These are phyloP conservation scores for Ptilodon capucinus DNA, from an alignment of 2,888 invertebrate genomes.

Conservation along the genomic window DNA sequence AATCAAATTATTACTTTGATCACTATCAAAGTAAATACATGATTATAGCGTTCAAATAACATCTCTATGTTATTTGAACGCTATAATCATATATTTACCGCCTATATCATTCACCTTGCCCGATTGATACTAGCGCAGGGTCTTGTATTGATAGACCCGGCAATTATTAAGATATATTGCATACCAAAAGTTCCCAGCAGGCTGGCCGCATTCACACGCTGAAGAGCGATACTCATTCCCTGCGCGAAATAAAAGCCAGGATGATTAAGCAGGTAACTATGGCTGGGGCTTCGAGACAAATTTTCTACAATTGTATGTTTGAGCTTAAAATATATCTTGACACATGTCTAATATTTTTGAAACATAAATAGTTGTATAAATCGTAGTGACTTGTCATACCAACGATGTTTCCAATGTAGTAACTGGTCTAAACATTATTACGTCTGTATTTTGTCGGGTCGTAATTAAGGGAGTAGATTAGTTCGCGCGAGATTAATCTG, in stretches of 20 bases:
- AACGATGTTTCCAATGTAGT: neutral
- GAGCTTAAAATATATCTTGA: too few relatives aligned
- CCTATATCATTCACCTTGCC: slow-evolving; percentile 19
- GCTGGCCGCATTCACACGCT: too few relatives aligned
- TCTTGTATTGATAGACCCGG: slow-evolving; percentile 6
- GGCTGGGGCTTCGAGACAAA: too few relatives aligned
- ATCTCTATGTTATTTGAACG: slow-evolving; percentile 16
- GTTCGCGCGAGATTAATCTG: slow-evolving; percentile 62
- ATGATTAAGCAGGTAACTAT: too few relatives aligned
- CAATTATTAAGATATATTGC: too few relatives aligned
- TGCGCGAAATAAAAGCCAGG: too few relatives aligned
- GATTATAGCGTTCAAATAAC: slow-evolving; percentile 25
- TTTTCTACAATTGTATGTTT: too few relatives aligned
- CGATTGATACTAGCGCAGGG: slow-evolving; percentile 28
- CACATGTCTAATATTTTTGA: too few relatives aligned
- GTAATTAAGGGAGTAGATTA: slow-evolving; percentile 59
- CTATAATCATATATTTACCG: slow-evolving; percentile 30
- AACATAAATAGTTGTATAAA: too few relatives aligned
- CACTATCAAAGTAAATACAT: slow-evolving; percentile 29
- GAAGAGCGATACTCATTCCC: too few relatives aligned
- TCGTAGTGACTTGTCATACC: too few relatives aligned
- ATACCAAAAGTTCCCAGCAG: too few relatives aligned
- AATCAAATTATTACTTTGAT: neutral
- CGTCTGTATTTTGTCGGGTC: slow-evolving; percentile 19
- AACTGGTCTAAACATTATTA: neutral